phyloP scores from a whole-genome alignment of 2,797 vertebrate species.

The Ibycter americanus region DNA sequence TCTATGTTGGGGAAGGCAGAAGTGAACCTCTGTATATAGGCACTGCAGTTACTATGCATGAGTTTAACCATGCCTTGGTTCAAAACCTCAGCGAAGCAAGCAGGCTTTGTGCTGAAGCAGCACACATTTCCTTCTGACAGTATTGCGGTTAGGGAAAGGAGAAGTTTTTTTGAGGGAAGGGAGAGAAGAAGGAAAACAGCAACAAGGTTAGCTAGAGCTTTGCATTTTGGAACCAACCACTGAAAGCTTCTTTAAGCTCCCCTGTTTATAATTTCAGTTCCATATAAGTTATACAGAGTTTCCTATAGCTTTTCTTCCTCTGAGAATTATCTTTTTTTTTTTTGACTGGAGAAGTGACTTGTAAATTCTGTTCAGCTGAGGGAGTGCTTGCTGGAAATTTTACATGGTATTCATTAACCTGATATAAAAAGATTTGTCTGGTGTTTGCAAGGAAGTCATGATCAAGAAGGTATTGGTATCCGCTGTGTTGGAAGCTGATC shows the following conservation, averaged over 20 bases:
- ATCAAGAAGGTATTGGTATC: background rate
- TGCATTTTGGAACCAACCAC: background rate
- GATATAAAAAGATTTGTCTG: background rate
- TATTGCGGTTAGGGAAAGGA: background rate
- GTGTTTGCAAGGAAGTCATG: background rate
- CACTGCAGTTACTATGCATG: background rate
- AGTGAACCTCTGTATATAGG: background rate
- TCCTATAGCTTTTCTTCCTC: background rate
- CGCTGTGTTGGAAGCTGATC: background rate
- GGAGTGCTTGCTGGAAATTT: background rate
- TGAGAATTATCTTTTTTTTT: background rate
- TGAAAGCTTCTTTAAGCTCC: background rate
- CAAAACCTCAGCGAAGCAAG: background rate
- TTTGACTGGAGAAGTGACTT: background rate
- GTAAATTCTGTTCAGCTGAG: background rate
- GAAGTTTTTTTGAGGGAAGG: background rate
- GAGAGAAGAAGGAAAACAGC: background rate
- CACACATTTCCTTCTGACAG: background rate
- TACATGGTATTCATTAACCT: fast-evolving
- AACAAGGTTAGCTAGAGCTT: background rate
- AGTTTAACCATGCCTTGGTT: background rate
- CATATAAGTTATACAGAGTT: fast-evolving
- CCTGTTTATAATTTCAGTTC: background rate
- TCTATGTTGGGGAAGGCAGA: background rate
- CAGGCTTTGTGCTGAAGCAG: background rate